Conservation (phyloP, 2,888 invertebrate genomes). For the Polydrusus cervinus region DNA sequence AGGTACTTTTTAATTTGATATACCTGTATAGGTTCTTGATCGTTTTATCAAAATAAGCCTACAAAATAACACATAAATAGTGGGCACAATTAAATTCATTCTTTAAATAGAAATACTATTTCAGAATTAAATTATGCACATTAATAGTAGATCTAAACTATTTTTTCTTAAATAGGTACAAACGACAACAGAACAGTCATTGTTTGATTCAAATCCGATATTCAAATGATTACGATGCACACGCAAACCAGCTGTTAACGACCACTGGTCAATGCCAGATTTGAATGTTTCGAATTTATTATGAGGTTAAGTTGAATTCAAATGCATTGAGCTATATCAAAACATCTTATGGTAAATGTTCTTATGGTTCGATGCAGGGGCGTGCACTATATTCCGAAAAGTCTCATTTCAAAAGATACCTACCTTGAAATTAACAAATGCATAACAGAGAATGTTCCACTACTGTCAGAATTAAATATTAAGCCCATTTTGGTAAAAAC, state of each 20-base stretch:
- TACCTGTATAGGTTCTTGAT: no score
- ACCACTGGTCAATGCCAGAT: conserved; percentile 44
- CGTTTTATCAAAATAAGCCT: not conserved
- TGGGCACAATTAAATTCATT: no score
- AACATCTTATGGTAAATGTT: not conserved
- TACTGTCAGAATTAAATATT: no score
- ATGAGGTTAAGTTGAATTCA: not conserved
- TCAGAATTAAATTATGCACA: no score
- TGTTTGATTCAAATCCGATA: conserved; percentile 66
- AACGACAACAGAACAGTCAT: conserved; percentile 65
- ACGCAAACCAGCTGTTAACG: conserved; percentile 67
- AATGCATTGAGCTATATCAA: not conserved
- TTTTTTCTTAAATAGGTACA: not conserved
- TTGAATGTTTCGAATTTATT: conserved; percentile 27
- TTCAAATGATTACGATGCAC: conserved; percentile 64
- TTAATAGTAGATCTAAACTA: no score
- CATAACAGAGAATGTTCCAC: no score
- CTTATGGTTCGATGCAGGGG: not conserved
- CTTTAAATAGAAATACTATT: no score
- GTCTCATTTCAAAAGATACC: no score
- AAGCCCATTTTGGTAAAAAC: no score
- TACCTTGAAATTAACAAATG: no score
- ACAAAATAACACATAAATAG: no score
- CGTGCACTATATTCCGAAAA: not conserved
- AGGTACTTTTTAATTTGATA: no score